Evolutionary conservation across 2,797 vertebrate species (phyloP), one percentile per base, ranked within the genome.

Genomic region (Dicrostonyx torquatus): DNA sequence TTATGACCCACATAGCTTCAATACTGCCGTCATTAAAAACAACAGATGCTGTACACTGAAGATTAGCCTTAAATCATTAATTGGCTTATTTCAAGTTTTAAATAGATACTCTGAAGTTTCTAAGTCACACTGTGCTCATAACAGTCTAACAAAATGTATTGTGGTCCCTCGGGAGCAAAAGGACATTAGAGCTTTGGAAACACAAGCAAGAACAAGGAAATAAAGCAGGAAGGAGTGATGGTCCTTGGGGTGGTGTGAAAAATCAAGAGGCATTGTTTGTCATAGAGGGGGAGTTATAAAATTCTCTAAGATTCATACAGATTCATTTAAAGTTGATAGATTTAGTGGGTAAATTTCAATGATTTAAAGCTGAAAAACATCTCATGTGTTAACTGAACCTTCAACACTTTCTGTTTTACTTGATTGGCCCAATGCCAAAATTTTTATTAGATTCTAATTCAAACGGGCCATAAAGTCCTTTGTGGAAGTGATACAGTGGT

Each of bases 261-360:
- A 93, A 89, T 73, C 68, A 90, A 86, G 68, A 60, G 64, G 14
- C 22, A 58, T n/a, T 78, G 78, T 94, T 94, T 68, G 68, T 55
- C 18, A 76, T 45, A 76, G 9, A 75, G 70, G 40, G 17, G 91
- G 50, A 40, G 45, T 85, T 95, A 76, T 40, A 78, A 91, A 94
- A 40, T 60, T 89, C 43, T 95, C 34, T 43, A 83, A 70, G n/a
- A 76, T 43, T 92, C 37, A 90, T 62, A 90, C 55, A 45, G 91
- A 80, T 89, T 96, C 60, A 91, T 91, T 96, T 78, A 64, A 96
- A 90, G 24, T 22, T 79, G 93, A 83, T 95, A 90, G 82, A 97
- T 93, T 92, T 96, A 96, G 92, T 72, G 45, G 58, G 45, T 86
- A 60, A 29, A 79, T 97, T 91, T 88, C 62, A 94, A 50, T 87